Base-by-base conservation (phyloP, 1,140 invertebrate genomes). In the Pseudomyrmex dendroicus region DNA sequence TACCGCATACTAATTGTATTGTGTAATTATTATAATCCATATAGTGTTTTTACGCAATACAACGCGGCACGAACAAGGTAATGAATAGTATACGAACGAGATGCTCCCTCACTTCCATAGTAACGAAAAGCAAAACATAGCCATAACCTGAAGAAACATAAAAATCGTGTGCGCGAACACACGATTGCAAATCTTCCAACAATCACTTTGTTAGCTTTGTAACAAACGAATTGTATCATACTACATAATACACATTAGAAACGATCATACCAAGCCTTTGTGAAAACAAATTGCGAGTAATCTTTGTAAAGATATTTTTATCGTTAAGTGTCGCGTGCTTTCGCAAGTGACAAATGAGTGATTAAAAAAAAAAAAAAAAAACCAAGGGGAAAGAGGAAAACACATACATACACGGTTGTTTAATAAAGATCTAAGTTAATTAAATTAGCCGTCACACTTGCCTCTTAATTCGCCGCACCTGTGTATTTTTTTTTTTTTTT, bases 111-210 rank as follows among this genome's bases (percentile, higher is more conserved):
- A 54, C 84, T 2, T 13, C 86, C 57, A 74, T 87, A 48, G 82
- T 59, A 87, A 84, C 86, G 17, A 72, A 74, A 50, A 50, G 44
- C 9, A 63, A 87, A 87, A 87, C 82, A 87, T 54, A 25, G 17
- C 56, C 73, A 84, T 87, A 87, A 84, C 86, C 86, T 87, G 17
- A 35, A 35, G 3, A 25, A 15, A 64, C 9, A 48, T 46, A 25
- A 22, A 22, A 59, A 54, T 56, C n/a, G 59, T 35, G 35, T 35
- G 35, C 35, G 50, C 8, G 52, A 56, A n/a, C 17, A 5, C 35
- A 48, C 25, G 54, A 52, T 12, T 56, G 35, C 5, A 67, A 10
- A 59, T 20, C 77, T n/a, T 9, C 10, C n/a, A 35, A 12, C 52
- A 73, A 54, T 64, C 15, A 74, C 62, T 54, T 73, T 10, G 48